Evolutionary conservation across 2,797 vertebrate genomes (phyloP), one percentile per base, ranked within the genome.

Genomic region (Channallabes apus): DNA sequence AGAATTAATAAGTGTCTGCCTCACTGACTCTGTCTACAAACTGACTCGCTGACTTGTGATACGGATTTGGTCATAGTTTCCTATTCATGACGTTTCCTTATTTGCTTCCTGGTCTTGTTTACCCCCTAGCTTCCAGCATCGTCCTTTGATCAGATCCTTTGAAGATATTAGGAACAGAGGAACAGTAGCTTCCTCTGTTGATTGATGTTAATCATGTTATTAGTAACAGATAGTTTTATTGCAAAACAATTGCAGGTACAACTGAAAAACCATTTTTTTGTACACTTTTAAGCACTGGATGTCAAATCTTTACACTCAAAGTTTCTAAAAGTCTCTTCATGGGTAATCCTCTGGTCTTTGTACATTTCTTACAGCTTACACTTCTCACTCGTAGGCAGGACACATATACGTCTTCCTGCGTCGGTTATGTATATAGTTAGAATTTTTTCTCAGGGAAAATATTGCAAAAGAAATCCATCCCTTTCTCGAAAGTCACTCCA

Each of bases 351-450:
- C n/a, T 11, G 20, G 54, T 35, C 56, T 77, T 35, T 22, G 59
- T 62, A 79, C 35, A 79, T 80, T 80, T 27, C 22, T 15, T 29
- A 56, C 32, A 76, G 73, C 73, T 76, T 12, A 6, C 41, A 75
- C 6, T n/a, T 27, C 75, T 22, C 46, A 75, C 72, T 56, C 27
- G 12, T 54, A 35, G 17, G 32, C 54, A 59, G 54, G 54, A 77
- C 58, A 54, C 9, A 35, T 77, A 11, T 3, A 73, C 73, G 14
- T 15, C 56, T 61, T 61, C 76, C 56, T 35, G 75, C 3, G 27
- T n/a, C 58, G n/a, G 76, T 78, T 38, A 15, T 20, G 24, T 41
- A 64, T 20, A 46, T 38, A 5, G 78, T 65, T 58, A 3, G 29
- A 8, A 11, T 41, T 71, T 41, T 18, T 35, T 24, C 20, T 32